Evolutionary conservation across 2,113 vertebrate genomes (phyloP), one percentile per base, ranked within the genome.

Genomic region (Prionailurus bengalensis): DNA sequence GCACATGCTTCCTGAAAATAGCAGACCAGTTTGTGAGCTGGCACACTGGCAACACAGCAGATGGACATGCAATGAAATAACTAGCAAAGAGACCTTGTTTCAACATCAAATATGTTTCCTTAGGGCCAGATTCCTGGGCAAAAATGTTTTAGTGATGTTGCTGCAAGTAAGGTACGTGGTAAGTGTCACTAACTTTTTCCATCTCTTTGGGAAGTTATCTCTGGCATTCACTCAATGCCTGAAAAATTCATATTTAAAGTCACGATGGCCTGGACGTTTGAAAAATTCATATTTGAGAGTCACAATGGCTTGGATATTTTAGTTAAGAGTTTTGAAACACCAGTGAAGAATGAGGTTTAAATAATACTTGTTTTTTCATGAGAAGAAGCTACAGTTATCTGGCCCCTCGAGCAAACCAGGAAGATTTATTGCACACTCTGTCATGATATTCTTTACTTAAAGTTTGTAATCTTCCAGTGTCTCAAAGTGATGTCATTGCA

Each of bases 1-100:
- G 98, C 97, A 98, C 96, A 95, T 92, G 93, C 79, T 97, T 82
- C 89, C 97, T 98, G 97, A 98, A 98, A 98, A 98, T 97, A 98
- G 97, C 90, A 98, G 96, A 94, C 97, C 95, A 80, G 94, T 93
- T 76, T 97, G 96, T 96, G 92, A 97, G 94, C 65, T 97, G 98
- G 97, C 98, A 73, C 16, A 12, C 39, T 94, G 80, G 93, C 97
- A 95, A 7, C 2, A 0, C 10, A 71, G 96, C 98, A 98, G 98
- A 98, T 85, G 98, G 98, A 92, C 68, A 45, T 84, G 93, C 53
- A 51, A 94, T 0, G 31, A 95, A 97, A 97, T 93, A 97, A 97
- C 95, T 97, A 96, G 97, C 97, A 94, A 90, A 97, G 97, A 98
- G 96, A 98, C 97, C 93, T 97, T 55, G 81, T 87, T 87, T 95